phyloP scores from a whole-genome alignment of 2,797 vertebrate genomes.

The Parambassis ranga region DNA sequence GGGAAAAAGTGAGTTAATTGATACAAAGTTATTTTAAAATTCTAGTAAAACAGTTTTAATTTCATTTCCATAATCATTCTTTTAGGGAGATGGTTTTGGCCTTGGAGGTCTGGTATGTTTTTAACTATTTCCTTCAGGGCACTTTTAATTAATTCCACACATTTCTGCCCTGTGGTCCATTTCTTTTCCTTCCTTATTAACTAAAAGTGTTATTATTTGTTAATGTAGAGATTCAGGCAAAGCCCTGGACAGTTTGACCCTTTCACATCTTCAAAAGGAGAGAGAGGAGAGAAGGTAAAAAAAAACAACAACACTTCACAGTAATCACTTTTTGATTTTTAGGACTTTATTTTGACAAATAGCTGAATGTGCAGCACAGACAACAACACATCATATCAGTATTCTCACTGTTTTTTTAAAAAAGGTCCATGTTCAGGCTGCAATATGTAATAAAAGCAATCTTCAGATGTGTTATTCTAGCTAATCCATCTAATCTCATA shows the following conservation, averaged over 20 bases:
- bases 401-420: too few relatives aligned
- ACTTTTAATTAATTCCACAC: neutral
- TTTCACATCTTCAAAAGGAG: constrained; percentile 83
- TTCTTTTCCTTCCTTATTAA: too few relatives aligned
- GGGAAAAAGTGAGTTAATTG: constrained; percentile 77
- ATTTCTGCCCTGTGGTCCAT: neutral
- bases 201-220: neutral
- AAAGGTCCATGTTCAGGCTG: too few relatives aligned
- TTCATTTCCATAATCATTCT: neutral
- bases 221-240: constrained; percentile 74
- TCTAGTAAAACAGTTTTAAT: neutral
- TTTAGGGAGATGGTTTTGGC: constrained; percentile 78
- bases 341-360: too few relatives aligned
- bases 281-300: constrained; percentile 87
- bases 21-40: neutral
- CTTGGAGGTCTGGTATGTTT: constrained; percentile 82
- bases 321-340: too few relatives aligned
- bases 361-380: too few relatives aligned
- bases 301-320: too few relatives aligned
- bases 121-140: neutral
- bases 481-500: neutral
- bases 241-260: constrained; percentile 72
- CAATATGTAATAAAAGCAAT: too few relatives aligned
- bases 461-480: too few relatives aligned
- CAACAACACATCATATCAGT: too few relatives aligned